Evolutionary conservation across 2,888 invertebrate species (phyloP).

Genomic region (Hyposoter didymator): DNA sequence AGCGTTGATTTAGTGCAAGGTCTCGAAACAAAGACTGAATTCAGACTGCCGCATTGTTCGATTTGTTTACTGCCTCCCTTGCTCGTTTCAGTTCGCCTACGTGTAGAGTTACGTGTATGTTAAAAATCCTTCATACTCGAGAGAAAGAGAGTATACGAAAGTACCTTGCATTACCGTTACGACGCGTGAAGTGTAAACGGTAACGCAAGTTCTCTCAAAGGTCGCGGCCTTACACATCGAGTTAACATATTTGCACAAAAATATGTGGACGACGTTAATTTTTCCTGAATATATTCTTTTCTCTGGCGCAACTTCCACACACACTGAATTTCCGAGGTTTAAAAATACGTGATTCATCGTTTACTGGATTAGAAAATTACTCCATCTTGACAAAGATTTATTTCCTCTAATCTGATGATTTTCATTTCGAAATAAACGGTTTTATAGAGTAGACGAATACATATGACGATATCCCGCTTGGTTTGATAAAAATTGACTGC

Average conservation of each 20-base stretch:
- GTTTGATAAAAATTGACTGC: constrained; percentile 12
- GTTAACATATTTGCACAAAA: constrained; percentile 50
- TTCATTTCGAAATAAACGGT: not conserved
- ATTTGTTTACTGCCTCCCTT: constrained; percentile 34
- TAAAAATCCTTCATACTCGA: constrained; percentile 16
- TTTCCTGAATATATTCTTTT: not conserved
- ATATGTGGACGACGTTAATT: constrained; percentile 57
- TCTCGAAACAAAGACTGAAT: constrained; percentile 4
- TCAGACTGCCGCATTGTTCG: constrained; percentile 30
- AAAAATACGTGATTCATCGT: not conserved
- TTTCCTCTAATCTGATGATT: not conserved
- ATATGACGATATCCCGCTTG: not conserved
- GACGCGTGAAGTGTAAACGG: constrained; percentile 71
- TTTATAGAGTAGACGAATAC: not conserved
- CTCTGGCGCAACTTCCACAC: not conserved
- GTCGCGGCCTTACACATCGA: constrained; percentile 70
- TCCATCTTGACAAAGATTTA: not conserved
- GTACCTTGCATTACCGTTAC: constrained; percentile 73
- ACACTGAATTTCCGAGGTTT: not conserved
- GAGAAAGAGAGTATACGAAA: constrained; percentile 33
- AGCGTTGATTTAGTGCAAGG: constrained; percentile 1
- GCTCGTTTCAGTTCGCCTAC: constrained; percentile 13
- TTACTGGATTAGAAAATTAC: not conserved
- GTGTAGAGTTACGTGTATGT: not conserved
- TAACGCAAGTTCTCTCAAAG: constrained; percentile 55